Percentiles rank a stretch among this genome's conserved stretches.
These are phyloP conservation scores for Cataglyphis cursor DNA, from an alignment of 2,888 invertebrate genomes.

Conservation along the genomic window DNA sequence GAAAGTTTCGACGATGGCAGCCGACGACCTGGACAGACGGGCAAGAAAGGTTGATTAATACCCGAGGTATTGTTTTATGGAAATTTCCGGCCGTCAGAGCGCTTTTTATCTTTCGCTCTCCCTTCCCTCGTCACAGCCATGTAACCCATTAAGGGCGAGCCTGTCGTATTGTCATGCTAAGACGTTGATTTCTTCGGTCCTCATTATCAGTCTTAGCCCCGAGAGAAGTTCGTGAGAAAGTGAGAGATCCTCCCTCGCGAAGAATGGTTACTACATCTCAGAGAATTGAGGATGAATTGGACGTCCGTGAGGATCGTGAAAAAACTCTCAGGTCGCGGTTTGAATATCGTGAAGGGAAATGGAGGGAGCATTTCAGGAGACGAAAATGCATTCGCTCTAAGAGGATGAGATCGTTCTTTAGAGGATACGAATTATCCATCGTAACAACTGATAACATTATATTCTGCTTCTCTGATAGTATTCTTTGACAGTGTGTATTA, in stretches of 20 bases:
- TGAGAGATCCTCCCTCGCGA: constrained; percentile 32
- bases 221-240: constrained; percentile 44
- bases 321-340: constrained; percentile 42
- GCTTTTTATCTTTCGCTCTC: constrained; percentile 69
- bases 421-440: constrained; percentile 18
- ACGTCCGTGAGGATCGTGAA: constrained; percentile 50
- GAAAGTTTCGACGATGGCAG: constrained; percentile 31
- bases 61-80: constrained; percentile 81
- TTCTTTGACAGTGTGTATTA: constrained; percentile 3
- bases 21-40: constrained; percentile 67
- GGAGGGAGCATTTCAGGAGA: constrained; percentile 13
- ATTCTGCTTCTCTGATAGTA: neutral
- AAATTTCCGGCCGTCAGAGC: constrained; percentile 76
- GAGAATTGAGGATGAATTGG: constrained; percentile 51
- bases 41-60: constrained; percentile 82
- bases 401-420: constrained; percentile 25
- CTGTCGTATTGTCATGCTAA: constrained; percentile 78
- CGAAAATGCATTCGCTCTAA: constrained; percentile 6
- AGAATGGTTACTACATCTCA: constrained; percentile 49
- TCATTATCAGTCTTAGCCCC: constrained; percentile 71
- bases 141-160: constrained; percentile 72
- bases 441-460: constrained; percentile 15
- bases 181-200: constrained; percentile 75
- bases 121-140: constrained; percentile 45
- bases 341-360: constrained; percentile 27